A percentile compares a stretch with the other conserved stretches of the same genome.
phyloP scores from a whole-genome alignment of 37 sponge, comb jelly and placozoan genomes.

The Bolinopsis microptera region DNA sequence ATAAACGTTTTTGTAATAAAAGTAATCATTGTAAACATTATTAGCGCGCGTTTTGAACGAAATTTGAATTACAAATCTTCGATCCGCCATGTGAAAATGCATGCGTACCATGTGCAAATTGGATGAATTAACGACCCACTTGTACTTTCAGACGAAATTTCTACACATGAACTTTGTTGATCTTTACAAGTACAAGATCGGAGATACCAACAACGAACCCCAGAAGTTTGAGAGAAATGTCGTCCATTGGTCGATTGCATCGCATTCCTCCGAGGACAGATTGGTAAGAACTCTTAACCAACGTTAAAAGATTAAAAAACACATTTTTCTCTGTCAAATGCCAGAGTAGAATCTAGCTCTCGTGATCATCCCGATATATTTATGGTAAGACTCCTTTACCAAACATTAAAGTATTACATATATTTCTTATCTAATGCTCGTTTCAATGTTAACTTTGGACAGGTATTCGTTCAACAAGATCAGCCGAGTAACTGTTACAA shows the following conservation, averaged over 20 bases:
- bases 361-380: no score
- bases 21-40: not conserved
- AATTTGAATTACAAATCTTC: not conserved
- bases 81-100: not conserved
- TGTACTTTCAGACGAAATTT: not conserved
- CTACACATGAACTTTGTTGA: not conserved
- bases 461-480: constrained; percentile 28
- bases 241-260: not conserved
- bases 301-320: not conserved
- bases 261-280: not conserved
- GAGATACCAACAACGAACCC: not conserved
- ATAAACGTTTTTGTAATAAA: not conserved
- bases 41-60: not conserved
- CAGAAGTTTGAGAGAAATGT: constrained; percentile 16
- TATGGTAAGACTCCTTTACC: no score
- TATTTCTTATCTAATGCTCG: no score
- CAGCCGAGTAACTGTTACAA: not conserved
- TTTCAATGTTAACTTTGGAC: not conserved
- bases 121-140: not conserved
- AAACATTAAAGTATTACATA: no score
- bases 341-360: no score
- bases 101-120: not conserved
- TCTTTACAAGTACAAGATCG: constrained; percentile 30
- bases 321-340: no score
- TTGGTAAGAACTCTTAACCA: not conserved